Evolutionary conservation across 2,113 vertebrate species (phyloP).

Genomic region (Lophochroa leadbeateri): DNA sequence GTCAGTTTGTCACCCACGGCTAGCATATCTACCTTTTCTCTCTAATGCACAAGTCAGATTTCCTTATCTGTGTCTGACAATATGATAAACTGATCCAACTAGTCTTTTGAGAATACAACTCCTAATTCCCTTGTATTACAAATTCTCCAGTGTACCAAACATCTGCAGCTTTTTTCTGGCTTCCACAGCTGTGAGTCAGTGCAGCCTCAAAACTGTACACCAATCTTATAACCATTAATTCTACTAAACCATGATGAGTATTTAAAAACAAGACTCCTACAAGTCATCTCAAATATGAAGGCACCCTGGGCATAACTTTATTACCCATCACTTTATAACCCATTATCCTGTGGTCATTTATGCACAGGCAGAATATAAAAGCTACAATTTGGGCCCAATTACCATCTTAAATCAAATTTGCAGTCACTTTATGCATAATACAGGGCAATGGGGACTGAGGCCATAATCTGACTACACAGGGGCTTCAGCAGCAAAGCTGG

Average conservation of each 20-base stretch:
- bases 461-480: not conserved
- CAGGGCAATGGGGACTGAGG: not conserved
- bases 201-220: not conserved
- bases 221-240: not conserved
- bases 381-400: slow-evolving; percentile 1
- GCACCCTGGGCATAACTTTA: not conserved
- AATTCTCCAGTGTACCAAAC: not conserved
- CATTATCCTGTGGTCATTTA: not conserved
- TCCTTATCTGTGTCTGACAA: not conserved
- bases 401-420: slow-evolving; percentile 26
- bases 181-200: not conserved
- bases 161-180: not conserved
- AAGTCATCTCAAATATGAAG: not conserved
- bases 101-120: not conserved
- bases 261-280: not conserved
- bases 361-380: not conserved
- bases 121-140: not conserved
- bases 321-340: not conserved
- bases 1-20: not conserved
- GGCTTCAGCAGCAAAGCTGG: slow-evolving; percentile 22
- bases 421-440: not conserved
- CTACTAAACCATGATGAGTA: not conserved
- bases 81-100: not conserved
- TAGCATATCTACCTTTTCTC: not conserved
- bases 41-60: not conserved